Evolutionary conservation across 2,113 vertebrate genomes (phyloP).

Genomic region (Capra hircus): DNA sequence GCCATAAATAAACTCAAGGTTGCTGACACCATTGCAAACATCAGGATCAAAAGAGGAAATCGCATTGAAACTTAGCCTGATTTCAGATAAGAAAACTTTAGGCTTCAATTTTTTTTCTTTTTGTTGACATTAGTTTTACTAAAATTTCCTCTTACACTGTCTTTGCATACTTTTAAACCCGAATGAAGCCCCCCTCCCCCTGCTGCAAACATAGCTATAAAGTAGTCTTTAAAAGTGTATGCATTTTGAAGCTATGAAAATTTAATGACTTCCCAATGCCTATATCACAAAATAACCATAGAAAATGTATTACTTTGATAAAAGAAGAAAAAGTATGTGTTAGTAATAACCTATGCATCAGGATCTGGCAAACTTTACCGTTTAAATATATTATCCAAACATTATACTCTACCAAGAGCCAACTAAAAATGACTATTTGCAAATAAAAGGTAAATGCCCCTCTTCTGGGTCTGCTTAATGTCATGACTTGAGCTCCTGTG

Average conservation of each 20-base stretch:
- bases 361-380: neutral
- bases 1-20: slow-evolving; percentile 51
- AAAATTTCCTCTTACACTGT: neutral
- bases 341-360: neutral
- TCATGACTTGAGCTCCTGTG: slow-evolving; percentile 4
- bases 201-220: neutral
- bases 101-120: neutral
- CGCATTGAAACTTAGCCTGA: neutral
- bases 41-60: slow-evolving; percentile 52
- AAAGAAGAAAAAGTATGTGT: neutral
- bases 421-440: neutral
- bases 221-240: neutral
- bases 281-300: neutral
- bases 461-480: neutral
- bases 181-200: neutral
- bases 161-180: neutral
- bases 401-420: neutral
- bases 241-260: neutral
- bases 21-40: slow-evolving; percentile 9
- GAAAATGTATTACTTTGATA: neutral
- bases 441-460: neutral
- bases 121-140: neutral
- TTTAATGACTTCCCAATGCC: neutral
- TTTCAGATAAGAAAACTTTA: slow-evolving; percentile 22
- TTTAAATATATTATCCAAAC: neutral